Evolutionary conservation across 2,888 invertebrate genomes (phyloP).

Genomic region (Sarcophaga subvicina): DNA sequence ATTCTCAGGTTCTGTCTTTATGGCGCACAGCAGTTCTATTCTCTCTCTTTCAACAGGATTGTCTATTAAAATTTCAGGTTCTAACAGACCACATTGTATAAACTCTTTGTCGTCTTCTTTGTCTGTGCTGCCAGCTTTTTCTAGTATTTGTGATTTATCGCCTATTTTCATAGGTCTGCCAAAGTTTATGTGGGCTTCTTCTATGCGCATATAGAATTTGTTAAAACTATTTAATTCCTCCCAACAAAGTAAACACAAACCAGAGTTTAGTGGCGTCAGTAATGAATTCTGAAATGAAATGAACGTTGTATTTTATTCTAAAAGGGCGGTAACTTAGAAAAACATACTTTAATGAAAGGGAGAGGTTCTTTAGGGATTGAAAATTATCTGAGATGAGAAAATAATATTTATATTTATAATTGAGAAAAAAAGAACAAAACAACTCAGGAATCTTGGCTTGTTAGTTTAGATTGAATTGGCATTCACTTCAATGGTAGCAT

Average conservation of each 20-base stretch:
- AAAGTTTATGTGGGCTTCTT: slow-evolving; percentile 71
- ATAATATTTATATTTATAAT: too few relatives aligned
- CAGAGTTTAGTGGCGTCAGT: neutral
- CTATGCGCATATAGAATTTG: slow-evolving; percentile 46
- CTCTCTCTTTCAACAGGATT: neutral
- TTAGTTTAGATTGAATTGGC: too few relatives aligned
- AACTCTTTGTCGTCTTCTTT: neutral
- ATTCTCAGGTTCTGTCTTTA: neutral
- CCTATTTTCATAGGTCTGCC: slow-evolving; percentile 65
- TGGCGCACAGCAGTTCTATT: neutral
- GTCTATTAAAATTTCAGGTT: slow-evolving; percentile 4
- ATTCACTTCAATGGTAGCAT: too few relatives aligned
- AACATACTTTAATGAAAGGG: neutral
- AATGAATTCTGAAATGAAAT: neutral
- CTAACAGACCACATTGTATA: neutral
- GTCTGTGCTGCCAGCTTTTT: neutral
- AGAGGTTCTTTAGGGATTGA: too few relatives aligned
- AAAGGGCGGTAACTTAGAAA: neutral
- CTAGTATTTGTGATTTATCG: neutral
- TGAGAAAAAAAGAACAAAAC: too few relatives aligned
- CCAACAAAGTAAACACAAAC: slow-evolving; percentile 74
- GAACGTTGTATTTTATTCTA: too few relatives aligned
- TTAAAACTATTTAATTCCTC: slow-evolving; percentile 72
- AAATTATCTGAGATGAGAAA: too few relatives aligned
- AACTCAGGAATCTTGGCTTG: too few relatives aligned